Percentiles rank a stretch among this genome's conserved stretches.
phyloP scores from a whole-genome alignment of 1,140 invertebrate genomes.

The Goniozus legneri region DNA sequence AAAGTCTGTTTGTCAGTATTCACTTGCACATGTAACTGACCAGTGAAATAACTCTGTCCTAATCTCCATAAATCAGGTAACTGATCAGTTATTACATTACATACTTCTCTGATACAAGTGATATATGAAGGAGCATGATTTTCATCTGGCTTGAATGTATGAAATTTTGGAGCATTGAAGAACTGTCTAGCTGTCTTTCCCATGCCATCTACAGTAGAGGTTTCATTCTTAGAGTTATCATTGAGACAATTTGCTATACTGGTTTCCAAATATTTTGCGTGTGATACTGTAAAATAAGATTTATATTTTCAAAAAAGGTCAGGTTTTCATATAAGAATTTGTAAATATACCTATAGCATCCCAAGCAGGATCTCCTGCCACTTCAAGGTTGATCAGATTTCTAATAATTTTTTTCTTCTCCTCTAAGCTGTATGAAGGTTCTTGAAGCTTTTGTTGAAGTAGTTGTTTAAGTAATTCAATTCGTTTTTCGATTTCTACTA shows the following conservation, averaged over 20 bases:
- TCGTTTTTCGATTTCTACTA: constrained; percentile 85
- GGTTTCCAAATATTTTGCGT: constrained; percentile 46
- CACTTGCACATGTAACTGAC: constrained; percentile 72
- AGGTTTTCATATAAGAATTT: too few relatives aligned
- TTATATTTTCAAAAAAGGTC: not conserved
- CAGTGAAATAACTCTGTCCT: constrained; percentile 85
- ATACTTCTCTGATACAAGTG: constrained; percentile 71
- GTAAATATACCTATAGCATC: constrained; percentile 66
- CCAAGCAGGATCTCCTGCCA: constrained; percentile 87
- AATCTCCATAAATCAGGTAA: constrained; percentile 87
- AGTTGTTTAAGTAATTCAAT: constrained; percentile 79
- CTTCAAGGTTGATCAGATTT: constrained; percentile 69
- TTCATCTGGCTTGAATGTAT: constrained; percentile 34
- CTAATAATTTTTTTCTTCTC: constrained; percentile 91
- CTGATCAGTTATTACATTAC: constrained; percentile 64
- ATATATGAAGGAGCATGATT: constrained; percentile 57
- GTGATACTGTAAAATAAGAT: constrained; percentile 37
- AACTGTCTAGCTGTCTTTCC: constrained; percentile 16
- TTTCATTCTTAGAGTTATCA: constrained; percentile 35
- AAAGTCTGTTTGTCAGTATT: constrained; percentile 66
- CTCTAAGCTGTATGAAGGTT: constrained; percentile 85
- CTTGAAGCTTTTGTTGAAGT: constrained; percentile 77
- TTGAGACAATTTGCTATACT: constrained; percentile 37
- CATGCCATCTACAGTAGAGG: not conserved
- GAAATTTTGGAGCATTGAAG: constrained; percentile 28